A percentile compares a stretch with the other conserved stretches of the same genome.
These are phyloP conservation scores for Hymenopus coronatus DNA, from an alignment of 2,888 invertebrate species.

Conservation along the genomic window DNA sequence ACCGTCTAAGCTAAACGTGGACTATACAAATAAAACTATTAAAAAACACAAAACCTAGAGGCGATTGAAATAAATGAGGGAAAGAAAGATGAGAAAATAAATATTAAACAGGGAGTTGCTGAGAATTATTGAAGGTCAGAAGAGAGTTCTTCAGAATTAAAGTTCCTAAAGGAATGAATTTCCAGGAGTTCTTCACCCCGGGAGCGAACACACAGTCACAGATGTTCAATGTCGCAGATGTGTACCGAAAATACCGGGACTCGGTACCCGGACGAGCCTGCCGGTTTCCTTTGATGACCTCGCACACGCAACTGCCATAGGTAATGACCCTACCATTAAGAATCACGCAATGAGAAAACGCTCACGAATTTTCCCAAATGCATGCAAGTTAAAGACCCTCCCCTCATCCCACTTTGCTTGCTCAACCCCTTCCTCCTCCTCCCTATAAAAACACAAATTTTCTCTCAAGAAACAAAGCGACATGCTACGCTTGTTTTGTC, in stretches of 20 bases:
- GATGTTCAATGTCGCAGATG: neutral
- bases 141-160: neutral
- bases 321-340: slow-evolving; percentile 22
- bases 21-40: too few relatives aligned
- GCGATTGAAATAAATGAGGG: neutral
- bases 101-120: neutral
- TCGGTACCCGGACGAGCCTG: neutral
- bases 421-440: neutral
- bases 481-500: neutral
- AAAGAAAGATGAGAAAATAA: neutral
- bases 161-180: neutral
- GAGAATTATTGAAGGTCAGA: neutral
- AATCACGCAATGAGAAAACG: slow-evolving; percentile 13
- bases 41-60: neutral
- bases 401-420: neutral
- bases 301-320: slow-evolving; percentile 15
- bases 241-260: neutral
- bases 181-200: neutral
- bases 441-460: neutral
- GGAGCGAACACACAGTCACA: neutral
- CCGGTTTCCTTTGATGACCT: slow-evolving; percentile 23
- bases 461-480: neutral
- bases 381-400: slow-evolving; percentile 9
- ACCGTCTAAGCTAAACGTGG: too few relatives aligned
- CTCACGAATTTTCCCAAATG: slow-evolving; percentile 22